Evolutionary conservation across 2,797 vertebrate species (phyloP), one percentile per base, ranked within the genome.

Genomic region (Mycteria americana): DNA sequence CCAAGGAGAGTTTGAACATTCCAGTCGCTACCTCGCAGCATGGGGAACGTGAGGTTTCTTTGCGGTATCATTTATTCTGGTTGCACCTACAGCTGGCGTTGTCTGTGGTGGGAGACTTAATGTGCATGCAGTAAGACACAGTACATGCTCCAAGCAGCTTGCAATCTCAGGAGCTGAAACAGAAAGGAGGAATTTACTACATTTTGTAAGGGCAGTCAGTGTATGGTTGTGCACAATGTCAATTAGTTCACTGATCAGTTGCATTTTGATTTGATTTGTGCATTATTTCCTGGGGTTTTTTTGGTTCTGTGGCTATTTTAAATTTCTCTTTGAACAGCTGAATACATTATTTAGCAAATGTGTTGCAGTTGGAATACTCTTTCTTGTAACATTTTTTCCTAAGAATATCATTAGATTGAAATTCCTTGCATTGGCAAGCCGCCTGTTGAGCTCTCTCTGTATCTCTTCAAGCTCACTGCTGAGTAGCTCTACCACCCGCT

Each of bases 341-440:
- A 95, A 87, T 92, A 64, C 41, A n/a, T 93, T 96, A 92, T 92
- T 87, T 92, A 90, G 85, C 39, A 94, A 88, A 95, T 78, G 41
- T 85, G 79, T 85, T 93, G 75, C 56, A 88, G 70, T 87, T 87
- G 77, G 79, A 93, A 79, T 30, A 24, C 21, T 83, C 65, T 77
- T 70, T 74, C 85, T 91, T 74, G 67, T 95, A 80, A 76, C 67
- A 45, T 91, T 93, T 95, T 96, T 92, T 74, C 85, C 74, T 67
- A 76, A 33, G 77, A 82, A 70, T 93, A 86, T 90, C 50, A 89
- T 85, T 89, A 79, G 67, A 67, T 60, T 82, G 74, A 83, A 77
- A 35, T 89, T 81, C 59, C 2, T 3, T 93, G 67, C 50, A 2
- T 13, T 94, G 93, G 90, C 84, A 75, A 16, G 33, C 64, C 95